Evolutionary conservation across 2,113 vertebrate species (phyloP).

Genomic region (Onychostruthus taczanowskii): DNA sequence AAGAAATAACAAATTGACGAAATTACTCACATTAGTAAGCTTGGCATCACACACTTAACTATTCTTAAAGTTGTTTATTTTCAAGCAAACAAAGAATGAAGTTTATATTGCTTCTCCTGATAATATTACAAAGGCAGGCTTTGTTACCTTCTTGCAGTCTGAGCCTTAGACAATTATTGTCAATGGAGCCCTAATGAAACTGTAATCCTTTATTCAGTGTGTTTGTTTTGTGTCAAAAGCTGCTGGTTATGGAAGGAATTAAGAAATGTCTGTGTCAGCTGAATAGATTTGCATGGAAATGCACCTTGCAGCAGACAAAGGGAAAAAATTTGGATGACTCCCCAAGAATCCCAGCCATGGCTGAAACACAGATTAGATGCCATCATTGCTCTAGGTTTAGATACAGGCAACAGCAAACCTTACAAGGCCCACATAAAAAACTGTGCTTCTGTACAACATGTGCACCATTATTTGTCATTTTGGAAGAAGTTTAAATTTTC

Average conservation of each 20-base stretch:
- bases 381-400: not conserved
- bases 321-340: not conserved
- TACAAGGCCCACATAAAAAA: not conserved
- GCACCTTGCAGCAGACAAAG: not conserved
- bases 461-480: not conserved
- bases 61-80: not conserved
- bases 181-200: not conserved
- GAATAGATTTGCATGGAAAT: not conserved
- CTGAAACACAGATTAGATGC: not conserved
- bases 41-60: not conserved
- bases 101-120: not conserved
- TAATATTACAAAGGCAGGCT: not conserved
- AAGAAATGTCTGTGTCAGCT: not conserved
- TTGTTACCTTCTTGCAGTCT: not conserved
- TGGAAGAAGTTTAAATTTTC: not conserved
- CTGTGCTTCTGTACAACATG: not conserved
- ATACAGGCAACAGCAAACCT: not conserved
- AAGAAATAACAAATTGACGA: constrained; percentile 13
- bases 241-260: not conserved
- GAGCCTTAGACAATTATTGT: not conserved
- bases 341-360: not conserved
- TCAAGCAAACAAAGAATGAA: not conserved
- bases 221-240: not conserved
- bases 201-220: not conserved
- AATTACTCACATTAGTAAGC: not conserved